These are phyloP conservation scores for Gastrophryne carolinensis DNA, from an alignment of 2,797 vertebrate genomes.

Conservation along the genomic window DNA sequence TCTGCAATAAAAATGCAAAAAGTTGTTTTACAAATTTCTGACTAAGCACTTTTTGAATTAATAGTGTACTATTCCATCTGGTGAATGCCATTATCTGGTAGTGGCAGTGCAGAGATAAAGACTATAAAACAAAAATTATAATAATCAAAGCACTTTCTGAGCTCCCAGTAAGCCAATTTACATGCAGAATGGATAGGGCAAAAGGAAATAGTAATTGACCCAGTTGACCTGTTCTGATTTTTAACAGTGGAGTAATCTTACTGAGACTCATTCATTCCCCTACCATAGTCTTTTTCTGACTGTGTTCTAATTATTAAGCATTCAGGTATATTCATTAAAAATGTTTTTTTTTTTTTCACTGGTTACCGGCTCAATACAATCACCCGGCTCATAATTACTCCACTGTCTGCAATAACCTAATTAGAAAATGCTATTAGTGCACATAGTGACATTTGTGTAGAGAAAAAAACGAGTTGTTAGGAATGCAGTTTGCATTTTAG, in stretches of 20 bases:
- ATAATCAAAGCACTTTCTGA: conserved; percentile 56
- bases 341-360: conserved; percentile 64
- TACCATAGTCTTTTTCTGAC: conserved; percentile 53
- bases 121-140: conserved; percentile 57
- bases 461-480: conserved; percentile 60
- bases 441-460: conserved; percentile 58
- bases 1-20: neutral
- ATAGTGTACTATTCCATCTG: conserved; percentile 44
- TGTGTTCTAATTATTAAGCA: conserved; percentile 65
- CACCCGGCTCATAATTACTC: conserved; percentile 68
- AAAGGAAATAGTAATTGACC: conserved; percentile 70
- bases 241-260: conserved; percentile 66
- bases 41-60: conserved; percentile 14
- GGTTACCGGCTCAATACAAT: conserved; percentile 62
- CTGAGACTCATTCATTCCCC: conserved; percentile 60
- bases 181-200: conserved; percentile 59
- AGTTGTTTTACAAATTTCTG: neutral
- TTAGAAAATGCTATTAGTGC: conserved; percentile 73
- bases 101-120: conserved; percentile 58
- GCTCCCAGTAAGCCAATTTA: conserved; percentile 65
- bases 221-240: conserved; percentile 60
- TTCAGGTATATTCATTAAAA: conserved; percentile 62
- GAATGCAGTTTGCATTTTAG: conserved; percentile 61
- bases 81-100: conserved; percentile 47
- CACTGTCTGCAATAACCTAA: conserved; percentile 63